Evolutionary conservation across 2,113 vertebrate genomes (phyloP).

Genomic region (Galemys pyrenaicus): DNA sequence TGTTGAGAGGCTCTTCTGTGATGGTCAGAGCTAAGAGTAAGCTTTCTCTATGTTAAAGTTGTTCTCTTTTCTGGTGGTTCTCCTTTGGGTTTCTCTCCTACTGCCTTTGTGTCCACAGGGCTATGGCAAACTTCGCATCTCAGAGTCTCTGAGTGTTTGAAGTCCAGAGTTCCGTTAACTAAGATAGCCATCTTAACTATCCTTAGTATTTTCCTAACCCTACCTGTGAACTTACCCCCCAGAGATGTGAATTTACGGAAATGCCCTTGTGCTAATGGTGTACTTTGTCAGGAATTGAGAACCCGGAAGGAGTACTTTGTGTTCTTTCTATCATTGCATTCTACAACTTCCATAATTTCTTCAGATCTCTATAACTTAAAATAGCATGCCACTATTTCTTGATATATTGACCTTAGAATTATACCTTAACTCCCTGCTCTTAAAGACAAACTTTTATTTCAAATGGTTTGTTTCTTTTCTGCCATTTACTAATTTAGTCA

Average conservation of each 20-base stretch:
- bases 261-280: not conserved
- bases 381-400: not conserved
- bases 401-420: not conserved
- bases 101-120: not conserved
- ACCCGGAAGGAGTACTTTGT: not conserved
- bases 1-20: not conserved
- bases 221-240: not conserved
- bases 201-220: not conserved
- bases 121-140: not conserved
- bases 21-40: not conserved
- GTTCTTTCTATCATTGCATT: not conserved
- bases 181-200: not conserved
- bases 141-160: not conserved
- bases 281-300: not conserved
- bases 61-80: not conserved
- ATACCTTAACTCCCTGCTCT: not conserved
- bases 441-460: not conserved
- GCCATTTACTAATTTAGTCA: not conserved
- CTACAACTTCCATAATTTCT: not conserved
- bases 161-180: not conserved
- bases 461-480: not conserved
- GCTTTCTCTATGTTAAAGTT: not conserved
- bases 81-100: not conserved
- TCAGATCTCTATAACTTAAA: not conserved
- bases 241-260: not conserved